Conservation (phyloP, 2,888 invertebrate species). For the Harpalus rufipes region DNA sequence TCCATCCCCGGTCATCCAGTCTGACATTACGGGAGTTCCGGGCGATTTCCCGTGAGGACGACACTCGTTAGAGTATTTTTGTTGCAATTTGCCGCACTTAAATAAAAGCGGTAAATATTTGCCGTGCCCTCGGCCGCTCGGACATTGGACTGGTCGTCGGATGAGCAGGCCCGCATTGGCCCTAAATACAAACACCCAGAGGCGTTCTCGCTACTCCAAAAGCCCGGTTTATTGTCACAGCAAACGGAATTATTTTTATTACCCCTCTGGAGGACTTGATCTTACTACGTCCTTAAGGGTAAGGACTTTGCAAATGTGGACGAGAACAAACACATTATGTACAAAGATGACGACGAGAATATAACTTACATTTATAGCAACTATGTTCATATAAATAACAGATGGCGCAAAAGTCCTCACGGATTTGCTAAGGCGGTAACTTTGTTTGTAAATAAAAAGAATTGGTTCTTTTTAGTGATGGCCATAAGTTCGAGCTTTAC, state of each 20-base stretch:
- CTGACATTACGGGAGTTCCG: slow-evolving; percentile 13
- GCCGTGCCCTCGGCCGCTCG: slow-evolving; percentile 9
- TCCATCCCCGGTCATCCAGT: no score
- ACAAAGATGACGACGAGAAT: no score
- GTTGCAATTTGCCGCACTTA: slow-evolving; percentile 58
- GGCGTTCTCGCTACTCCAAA: neutral
- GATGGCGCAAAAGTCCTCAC: no score
- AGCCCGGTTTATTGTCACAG: neutral
- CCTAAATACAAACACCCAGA: slow-evolving; percentile 3
- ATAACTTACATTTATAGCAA: no score
- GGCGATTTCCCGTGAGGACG: slow-evolving; percentile 45
- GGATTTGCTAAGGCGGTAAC: no score
- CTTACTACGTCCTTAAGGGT: neutral
- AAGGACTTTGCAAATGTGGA: neutral
- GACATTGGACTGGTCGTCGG: neutral
- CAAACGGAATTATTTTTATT: slow-evolving; percentile 6
- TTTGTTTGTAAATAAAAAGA: no score
- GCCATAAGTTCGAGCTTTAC: no score
- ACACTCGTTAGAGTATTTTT: slow-evolving; percentile 58
- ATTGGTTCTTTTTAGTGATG: no score
- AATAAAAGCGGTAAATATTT: slow-evolving; percentile 60
- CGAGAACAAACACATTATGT: no score
- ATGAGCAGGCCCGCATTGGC: neutral
- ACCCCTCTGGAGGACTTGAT: neutral
- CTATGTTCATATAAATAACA: no score